Evolutionary conservation across 2,113 vertebrate species (phyloP).

Genomic region (Ctenodactylus gundi): DNA sequence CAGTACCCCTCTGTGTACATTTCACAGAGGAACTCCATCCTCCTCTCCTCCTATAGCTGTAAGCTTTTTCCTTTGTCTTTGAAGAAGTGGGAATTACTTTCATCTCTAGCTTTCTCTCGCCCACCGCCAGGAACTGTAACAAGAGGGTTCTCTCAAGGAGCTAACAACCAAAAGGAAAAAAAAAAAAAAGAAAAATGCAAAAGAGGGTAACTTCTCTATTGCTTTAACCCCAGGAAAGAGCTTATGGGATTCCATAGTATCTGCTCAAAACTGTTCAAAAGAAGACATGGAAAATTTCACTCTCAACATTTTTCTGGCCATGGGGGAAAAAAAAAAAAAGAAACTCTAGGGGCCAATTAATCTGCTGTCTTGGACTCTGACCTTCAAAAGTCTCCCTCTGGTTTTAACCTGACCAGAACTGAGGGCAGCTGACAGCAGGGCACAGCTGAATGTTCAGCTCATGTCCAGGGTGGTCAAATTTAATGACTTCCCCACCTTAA

Average conservation of each 20-base stretch:
- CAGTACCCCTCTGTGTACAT: not conserved
- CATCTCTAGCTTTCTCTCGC: slow-evolving; percentile 52
- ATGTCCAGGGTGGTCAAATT: slow-evolving; percentile 27
- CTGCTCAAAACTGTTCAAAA: slow-evolving; percentile 76
- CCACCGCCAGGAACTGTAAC: slow-evolving; percentile 41
- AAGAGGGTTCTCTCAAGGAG: slow-evolving; percentile 58
- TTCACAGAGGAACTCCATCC: not conserved
- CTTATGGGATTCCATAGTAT: slow-evolving; percentile 63
- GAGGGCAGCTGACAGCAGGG: slow-evolving; percentile 49
- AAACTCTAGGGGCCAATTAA: slow-evolving; percentile 73
- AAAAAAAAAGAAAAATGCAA: slow-evolving; percentile 41
- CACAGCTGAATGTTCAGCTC: not conserved
- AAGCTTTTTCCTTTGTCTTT: slow-evolving; percentile 57
- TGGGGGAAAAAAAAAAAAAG: slow-evolving; percentile 18
- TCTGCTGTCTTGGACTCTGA: slow-evolving; percentile 67
- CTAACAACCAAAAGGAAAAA: slow-evolving; percentile 27
- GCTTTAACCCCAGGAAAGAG: slow-evolving; percentile 59
- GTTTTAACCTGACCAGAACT: slow-evolving; percentile 55
- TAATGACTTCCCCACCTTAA: slow-evolving; percentile 45
- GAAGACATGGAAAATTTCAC: slow-evolving; percentile 59
- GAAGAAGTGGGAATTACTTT: slow-evolving; percentile 63
- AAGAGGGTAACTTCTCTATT: slow-evolving; percentile 39
- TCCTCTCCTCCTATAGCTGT: not conserved
- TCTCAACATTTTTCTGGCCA: slow-evolving; percentile 55
- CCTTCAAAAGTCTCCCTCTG: slow-evolving; percentile 66